Evolutionary conservation across 1,140 invertebrate species (phyloP).

Genomic region (Brachionus koreanus): DNA sequence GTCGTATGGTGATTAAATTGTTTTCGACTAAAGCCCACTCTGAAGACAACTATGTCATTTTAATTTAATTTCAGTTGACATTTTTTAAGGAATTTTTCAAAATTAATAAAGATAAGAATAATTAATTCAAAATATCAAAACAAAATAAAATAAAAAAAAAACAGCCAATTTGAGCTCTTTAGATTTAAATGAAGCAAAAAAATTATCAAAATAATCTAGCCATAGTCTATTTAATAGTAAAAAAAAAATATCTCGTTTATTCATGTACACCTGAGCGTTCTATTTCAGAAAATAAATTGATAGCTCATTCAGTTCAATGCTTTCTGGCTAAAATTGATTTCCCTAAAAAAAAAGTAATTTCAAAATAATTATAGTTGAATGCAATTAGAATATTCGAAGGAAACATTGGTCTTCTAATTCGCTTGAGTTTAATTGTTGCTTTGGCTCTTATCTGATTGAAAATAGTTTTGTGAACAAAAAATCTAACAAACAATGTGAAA

Average conservation of each 20-base stretch:
- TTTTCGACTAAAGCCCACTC: neutral
- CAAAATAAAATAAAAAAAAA: neutral
- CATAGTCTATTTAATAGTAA: neutral
- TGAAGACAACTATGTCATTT: slow-evolving; percentile 5
- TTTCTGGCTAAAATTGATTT: neutral
- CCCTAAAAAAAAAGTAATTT: neutral
- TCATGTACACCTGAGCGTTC: neutral
- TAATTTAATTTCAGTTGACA: slow-evolving; percentile 8
- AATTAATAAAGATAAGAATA: slow-evolving; percentile 10
- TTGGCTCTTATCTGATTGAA: slow-evolving; percentile 16
- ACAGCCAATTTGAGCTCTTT: neutral
- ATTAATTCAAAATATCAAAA: slow-evolving; percentile 25
- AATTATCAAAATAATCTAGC: neutral
- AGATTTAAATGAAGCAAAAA: neutral
- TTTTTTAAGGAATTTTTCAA: slow-evolving; percentile 11
- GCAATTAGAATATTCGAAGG: neutral
- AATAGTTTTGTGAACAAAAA: neutral
- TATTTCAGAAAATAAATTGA: neutral
- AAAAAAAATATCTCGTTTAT: neutral
- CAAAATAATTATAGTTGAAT: neutral
- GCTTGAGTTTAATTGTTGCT: neutral
- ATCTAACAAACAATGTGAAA: neutral
- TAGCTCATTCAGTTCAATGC: neutral
- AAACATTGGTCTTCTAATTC: neutral
- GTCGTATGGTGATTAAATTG: neutral